Base-by-base conservation (phyloP, 2,797 vertebrate genomes). In the Anas bahamensis region DNA sequence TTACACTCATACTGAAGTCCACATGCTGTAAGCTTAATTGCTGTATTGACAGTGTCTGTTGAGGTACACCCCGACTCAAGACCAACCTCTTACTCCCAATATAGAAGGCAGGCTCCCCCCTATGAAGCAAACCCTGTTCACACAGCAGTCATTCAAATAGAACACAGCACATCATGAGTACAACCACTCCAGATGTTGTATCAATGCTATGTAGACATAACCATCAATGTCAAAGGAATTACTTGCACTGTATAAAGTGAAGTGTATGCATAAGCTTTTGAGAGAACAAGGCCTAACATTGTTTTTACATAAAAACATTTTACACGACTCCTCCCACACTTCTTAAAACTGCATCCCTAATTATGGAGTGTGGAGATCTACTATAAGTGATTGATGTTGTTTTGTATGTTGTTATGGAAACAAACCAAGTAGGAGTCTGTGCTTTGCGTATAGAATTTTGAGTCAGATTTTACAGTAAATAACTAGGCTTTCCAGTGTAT, bases 401-500 rank as follows among this genome's bases (percentile, higher is more conserved):
- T 96, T 93, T 86, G 70, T 60, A 61, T 82, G 93, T 97, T 92
- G 96, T 93, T 94, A 95, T 96, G 90, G 94, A 94, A 96, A 95
- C 95, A 95, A 96, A 96, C 76, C 82, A 95, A 95, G 93, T 88
- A 97, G 89, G 83, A 96, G 90, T 81, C 84, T 95, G 89, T 89
- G 70, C 86, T 92, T 93, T 92, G 87, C 41, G 4, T 83, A 93
- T 60, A 91, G 76, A 90, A 88, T 88, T 93, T 95, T 79, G 75
- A 96, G 76, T 89, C 90, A 94, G 79, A 96, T 95, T 93, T 95
- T 96, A 95, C 92, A 93, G 94, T 94, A 96, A 96, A 93, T 89
- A 95, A 90, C 84, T 86, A 84, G 82, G 82, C 84, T 94, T 96
- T 83, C 57, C 76, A 88, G 82, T 64, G 56, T 95, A 93, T 87